phyloP scores from a whole-genome alignment of 92 coral and sea anemone genomes.

The Metridium senile region DNA sequence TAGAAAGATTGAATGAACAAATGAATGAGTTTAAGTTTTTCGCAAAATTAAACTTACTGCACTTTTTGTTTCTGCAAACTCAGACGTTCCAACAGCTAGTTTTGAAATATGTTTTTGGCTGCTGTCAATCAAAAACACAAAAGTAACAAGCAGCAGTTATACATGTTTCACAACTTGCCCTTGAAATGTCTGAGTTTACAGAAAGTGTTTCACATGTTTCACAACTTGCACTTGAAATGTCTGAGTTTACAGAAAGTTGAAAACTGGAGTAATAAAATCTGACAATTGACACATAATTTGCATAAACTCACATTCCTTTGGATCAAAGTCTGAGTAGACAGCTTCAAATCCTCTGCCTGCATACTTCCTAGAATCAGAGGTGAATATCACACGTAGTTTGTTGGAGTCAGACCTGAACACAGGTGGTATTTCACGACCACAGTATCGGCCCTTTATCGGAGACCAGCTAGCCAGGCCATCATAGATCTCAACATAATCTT shows the following conservation, averaged over 20 bases:
- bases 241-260: background rate
- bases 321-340: constrained; percentile 43
- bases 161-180: too few relatives aligned
- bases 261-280: background rate
- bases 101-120: too few relatives aligned
- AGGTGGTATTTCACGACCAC: constrained; percentile 61
- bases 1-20: too few relatives aligned
- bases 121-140: too few relatives aligned
- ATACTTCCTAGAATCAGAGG: constrained; percentile 47
- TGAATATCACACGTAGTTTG: constrained; percentile 79
- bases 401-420: constrained; percentile 51
- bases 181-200: too few relatives aligned
- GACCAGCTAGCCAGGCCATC: constrained; percentile 94
- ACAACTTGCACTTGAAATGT: background rate
- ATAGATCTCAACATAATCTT: constrained; percentile 72
- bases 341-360: constrained; percentile 84
- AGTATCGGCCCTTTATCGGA: constrained; percentile 49
- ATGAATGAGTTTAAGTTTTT: too few relatives aligned
- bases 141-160: too few relatives aligned
- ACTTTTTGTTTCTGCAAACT: too few relatives aligned
- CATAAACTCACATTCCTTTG: constrained; percentile 29
- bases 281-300: background rate
- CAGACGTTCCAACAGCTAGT: too few relatives aligned
- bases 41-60: too few relatives aligned
- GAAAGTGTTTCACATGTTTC: too few relatives aligned